Base-by-base conservation (phyloP, 2,113 vertebrate species). In the Bos indicus region DNA sequence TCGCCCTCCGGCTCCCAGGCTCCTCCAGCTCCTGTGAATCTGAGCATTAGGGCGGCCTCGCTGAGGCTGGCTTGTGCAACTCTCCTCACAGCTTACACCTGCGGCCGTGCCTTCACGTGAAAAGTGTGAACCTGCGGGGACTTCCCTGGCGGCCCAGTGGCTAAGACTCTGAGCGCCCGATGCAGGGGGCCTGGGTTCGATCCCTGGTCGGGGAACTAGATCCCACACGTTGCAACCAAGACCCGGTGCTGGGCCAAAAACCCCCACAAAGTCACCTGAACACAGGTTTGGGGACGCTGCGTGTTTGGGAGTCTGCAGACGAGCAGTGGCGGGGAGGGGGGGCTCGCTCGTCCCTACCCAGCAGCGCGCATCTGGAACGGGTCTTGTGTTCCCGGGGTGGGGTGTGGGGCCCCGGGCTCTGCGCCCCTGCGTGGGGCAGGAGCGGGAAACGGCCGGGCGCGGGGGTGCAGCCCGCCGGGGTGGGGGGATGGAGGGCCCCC, bases 291-390 rank as follows among this genome's bases (percentile, higher is more conserved):
- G 56, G 2, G n/a, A 89, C 0, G 14, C 36, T 48, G 23, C 17
- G 59, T 30, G 64, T 43, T 43, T n/a, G 90, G 28, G 23, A n/a
- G 62, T 48, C 3, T 0, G 10, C 90, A 43, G 21, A 52, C 30
- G n/a, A 54, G 46, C 92, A 36, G 91, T 1, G 6, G 43, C 6
- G 43, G 43, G 43, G 43, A 7, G 6, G 43, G 36, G 78, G 52
- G 6, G 81, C 88, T 51, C 25, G 90, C 46, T 60, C n/a, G 40
- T 77, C 40, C 52, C 30, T 19, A 36, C 60, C 59, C 26, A n/a
- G 33, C 57, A 1, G 17, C 1, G 0, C 5, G 60, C 43, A 0
- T 0, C 2, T 40, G 57, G 51, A 23, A 19, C 0, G 16, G 30
- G 52, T 1, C 15, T 40, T 74, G 10, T 1, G 54, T 26, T 71